Evolutionary conservation across 2,888 invertebrate genomes (phyloP).

Genomic region (Zhengitettix transpicula): DNA sequence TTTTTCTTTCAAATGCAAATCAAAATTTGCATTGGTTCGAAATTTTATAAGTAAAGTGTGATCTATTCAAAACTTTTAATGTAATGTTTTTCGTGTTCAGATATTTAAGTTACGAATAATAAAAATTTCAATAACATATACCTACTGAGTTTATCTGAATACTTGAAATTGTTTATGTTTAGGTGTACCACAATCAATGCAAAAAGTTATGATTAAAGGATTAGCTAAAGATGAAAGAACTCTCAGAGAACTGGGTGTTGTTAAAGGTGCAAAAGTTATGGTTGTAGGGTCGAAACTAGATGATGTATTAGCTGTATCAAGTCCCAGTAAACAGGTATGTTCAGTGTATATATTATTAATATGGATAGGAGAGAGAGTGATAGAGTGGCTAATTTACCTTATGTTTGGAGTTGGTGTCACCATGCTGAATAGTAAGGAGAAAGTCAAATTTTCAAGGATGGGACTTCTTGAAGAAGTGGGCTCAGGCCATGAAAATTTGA

Average conservation of each 20-base stretch:
- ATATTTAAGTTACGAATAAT: background rate
- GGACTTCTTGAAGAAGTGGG: no score
- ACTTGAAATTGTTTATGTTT: background rate
- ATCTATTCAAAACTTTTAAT: background rate
- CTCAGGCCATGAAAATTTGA: no score
- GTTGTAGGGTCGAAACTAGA: conserved; percentile 78
- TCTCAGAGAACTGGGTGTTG: conserved; percentile 58
- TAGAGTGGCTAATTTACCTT: no score
- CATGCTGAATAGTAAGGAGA: no score
- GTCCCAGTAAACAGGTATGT: conserved; percentile 47
- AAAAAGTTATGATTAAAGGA: conserved; percentile 80
- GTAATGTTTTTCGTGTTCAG: background rate
- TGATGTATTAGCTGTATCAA: conserved; percentile 67
- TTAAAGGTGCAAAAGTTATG: conserved; percentile 74
- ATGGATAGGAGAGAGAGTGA: background rate
- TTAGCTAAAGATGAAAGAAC: conserved; percentile 70
- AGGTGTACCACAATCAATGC: conserved; percentile 67
- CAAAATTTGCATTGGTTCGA: background rate
- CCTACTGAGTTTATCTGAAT: background rate
- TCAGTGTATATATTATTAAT: background rate
- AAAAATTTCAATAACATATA: background rate
- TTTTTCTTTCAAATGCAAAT: background rate
- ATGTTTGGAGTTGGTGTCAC: no score
- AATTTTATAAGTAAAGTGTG: background rate
- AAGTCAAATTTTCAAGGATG: no score